Conservation (phyloP, 2,113 vertebrate species). For the Tachysurus fulvidraco region DNA sequence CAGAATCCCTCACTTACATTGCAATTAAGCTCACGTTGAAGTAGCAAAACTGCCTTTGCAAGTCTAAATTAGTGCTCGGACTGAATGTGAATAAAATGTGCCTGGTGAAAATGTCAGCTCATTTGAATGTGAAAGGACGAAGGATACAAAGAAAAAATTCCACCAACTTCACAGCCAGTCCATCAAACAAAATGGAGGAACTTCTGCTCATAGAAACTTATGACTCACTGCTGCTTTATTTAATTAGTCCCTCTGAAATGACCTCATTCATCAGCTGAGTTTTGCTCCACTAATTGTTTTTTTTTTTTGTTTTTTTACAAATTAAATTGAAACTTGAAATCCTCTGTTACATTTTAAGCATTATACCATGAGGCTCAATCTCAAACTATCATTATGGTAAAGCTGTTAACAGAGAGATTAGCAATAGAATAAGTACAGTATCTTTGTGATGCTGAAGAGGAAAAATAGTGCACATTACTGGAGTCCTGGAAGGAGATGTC, state of each 20-base stretch:
- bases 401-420: neutral
- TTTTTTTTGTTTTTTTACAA: neutral
- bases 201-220: neutral
- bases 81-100: neutral
- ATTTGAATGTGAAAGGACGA: neutral
- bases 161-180: neutral
- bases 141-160: neutral
- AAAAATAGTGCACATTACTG: constrained; percentile 75
- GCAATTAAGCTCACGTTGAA: constrained; percentile 5
- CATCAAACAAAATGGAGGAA: neutral
- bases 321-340: neutral
- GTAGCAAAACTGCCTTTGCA: constrained; percentile 3
- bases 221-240: no score
- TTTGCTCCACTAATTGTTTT: neutral
- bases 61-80: constrained; percentile 12
- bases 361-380: neutral
- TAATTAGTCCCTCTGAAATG: neutral
- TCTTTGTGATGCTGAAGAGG: neutral
- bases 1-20: neutral
- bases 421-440: neutral
- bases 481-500: constrained; percentile 97
- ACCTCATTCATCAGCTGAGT: neutral
- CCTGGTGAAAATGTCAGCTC: constrained; percentile 18
- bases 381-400: neutral
- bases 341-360: neutral